Evolutionary conservation across 2,113 vertebrate genomes (phyloP).

Genomic region (Paramormyrops kingsleyae): DNA sequence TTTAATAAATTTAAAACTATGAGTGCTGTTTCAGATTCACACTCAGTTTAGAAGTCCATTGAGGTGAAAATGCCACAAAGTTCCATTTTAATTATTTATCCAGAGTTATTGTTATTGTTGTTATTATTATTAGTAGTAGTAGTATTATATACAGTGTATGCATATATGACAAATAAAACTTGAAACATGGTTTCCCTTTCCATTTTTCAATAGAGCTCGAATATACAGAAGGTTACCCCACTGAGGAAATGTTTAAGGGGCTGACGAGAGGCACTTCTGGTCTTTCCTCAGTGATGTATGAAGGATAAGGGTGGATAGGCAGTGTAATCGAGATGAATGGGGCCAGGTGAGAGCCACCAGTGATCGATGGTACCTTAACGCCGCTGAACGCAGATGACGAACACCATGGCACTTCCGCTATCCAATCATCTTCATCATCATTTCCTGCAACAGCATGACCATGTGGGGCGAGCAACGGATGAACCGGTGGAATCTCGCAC

Average conservation of each 20-base stretch:
- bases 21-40: not conserved
- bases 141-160: not conserved
- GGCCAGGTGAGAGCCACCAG: not conserved
- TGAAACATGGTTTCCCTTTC: not conserved
- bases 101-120: not conserved
- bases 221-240: not conserved
- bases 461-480: not conserved
- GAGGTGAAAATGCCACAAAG: not conserved
- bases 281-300: not conserved
- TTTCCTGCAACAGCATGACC: not conserved
- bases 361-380: not conserved
- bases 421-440: constrained; percentile 9
- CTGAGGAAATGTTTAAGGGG: not conserved
- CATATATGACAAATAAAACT: not conserved
- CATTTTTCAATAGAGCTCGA: not conserved
- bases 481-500: not conserved
- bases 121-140: not conserved
- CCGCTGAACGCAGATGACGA: not conserved
- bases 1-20: not conserved
- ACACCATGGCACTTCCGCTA: not conserved
- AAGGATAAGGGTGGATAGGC: not conserved
- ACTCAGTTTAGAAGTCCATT: not conserved
- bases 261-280: not conserved
- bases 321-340: not conserved
- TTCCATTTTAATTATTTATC: not conserved